Percentiles rank a stretch among this genome's conserved stretches.
phyloP scores from a whole-genome alignment of 1,140 invertebrate species.

The Drosophila melanica region DNA sequence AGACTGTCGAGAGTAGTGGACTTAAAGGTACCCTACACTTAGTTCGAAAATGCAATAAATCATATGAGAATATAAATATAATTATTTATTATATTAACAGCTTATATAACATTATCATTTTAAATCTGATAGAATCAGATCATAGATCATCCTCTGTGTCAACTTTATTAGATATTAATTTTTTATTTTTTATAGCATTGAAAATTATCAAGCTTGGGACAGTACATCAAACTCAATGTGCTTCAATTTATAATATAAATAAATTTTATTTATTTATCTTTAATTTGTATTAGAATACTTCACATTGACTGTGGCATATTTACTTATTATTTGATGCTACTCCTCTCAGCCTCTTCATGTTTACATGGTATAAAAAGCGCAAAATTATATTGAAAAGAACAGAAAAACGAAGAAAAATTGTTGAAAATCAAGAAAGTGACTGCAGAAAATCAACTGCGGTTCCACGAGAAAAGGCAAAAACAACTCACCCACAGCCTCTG shows the following conservation, averaged over 20 bases:
- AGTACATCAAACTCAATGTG: too few relatives aligned
- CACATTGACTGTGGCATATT: background rate
- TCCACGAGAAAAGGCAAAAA: conserved; percentile 65
- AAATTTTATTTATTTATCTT: too few relatives aligned
- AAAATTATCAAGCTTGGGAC: too few relatives aligned
- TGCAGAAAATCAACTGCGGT: conserved; percentile 51
- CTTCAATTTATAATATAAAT: too few relatives aligned
- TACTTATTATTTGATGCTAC: background rate
- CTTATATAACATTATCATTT: too few relatives aligned
- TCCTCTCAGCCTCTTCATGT: background rate
- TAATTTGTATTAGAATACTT: background rate
- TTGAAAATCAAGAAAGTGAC: conserved; percentile 23
- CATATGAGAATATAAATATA: too few relatives aligned
- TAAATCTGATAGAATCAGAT: too few relatives aligned
- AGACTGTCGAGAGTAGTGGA: background rate
- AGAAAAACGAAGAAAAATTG: conserved; percentile 9
- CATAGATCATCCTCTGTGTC: too few relatives aligned
- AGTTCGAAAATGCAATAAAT: too few relatives aligned
- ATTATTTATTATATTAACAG: too few relatives aligned
- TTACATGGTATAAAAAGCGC: conserved; percentile 26
- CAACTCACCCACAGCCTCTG: conserved; percentile 24
- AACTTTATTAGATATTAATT: too few relatives aligned
- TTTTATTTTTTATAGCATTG: too few relatives aligned
- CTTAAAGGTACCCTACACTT: conserved; percentile 5
- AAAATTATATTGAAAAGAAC: conserved; percentile 45